Evolutionary conservation across 2,797 vertebrate species (phyloP).

Genomic region (Protonibea diacanthus): DNA sequence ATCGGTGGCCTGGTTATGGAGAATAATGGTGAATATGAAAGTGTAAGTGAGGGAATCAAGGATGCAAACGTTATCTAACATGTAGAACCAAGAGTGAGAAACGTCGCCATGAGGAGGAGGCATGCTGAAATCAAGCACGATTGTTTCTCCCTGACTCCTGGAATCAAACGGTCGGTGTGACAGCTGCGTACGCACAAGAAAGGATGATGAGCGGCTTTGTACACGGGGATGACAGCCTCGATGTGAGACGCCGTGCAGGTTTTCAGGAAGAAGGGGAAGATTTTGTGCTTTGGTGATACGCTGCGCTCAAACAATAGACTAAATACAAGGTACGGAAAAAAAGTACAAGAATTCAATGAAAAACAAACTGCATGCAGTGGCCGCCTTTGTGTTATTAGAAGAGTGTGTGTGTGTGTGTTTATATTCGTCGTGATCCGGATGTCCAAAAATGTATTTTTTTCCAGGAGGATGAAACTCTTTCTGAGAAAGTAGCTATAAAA

Average conservation of each 20-base stretch:
- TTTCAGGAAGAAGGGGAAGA: slow-evolving; percentile 5
- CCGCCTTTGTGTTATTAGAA: neutral
- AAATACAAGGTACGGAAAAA: neutral
- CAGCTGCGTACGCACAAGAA: slow-evolving; percentile 38
- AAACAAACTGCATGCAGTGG: neutral
- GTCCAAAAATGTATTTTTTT: no score
- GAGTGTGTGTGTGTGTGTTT: neutral
- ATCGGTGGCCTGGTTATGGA: no score
- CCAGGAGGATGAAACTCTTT: no score
- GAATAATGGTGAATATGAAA: no score
- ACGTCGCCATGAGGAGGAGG: slow-evolving; percentile 2
- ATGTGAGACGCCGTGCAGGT: neutral
- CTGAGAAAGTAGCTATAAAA: no score
- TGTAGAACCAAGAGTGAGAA: slow-evolving; percentile 12
- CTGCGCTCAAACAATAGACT: neutral
- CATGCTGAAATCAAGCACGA: slow-evolving; percentile 41
- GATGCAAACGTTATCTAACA: slow-evolving; percentile 3
- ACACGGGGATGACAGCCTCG: slow-evolving; percentile 3
- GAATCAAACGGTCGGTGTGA: slow-evolving; percentile 6
- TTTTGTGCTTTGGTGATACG: neutral
- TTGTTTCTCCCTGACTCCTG: slow-evolving; percentile 31
- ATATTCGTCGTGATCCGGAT: no score
- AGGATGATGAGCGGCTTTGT: slow-evolving; percentile 46
- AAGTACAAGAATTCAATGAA: neutral
- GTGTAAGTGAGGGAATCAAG: slow-evolving; percentile 16